These are phyloP conservation scores for Indri indri DNA, from an alignment of 2,113 vertebrate genomes.

Conservation along the genomic window DNA sequence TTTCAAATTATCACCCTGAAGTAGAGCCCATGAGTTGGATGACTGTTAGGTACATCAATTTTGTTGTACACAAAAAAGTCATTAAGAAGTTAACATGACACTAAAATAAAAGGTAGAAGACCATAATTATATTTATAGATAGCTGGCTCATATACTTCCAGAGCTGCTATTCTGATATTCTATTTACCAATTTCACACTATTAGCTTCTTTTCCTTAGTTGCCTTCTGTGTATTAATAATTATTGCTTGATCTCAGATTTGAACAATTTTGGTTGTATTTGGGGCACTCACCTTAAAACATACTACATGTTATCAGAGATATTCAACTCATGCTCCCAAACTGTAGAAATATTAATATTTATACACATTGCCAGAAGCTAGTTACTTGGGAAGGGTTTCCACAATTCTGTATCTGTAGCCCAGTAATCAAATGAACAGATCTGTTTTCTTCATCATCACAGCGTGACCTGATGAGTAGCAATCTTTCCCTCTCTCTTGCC, in stretches of 20 bases:
- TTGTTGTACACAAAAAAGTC: neutral
- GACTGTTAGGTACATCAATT: neutral
- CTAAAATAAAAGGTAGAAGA: neutral
- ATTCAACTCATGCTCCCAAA: neutral
- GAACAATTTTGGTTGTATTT: neutral
- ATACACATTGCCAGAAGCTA: neutral
- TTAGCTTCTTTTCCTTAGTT: neutral
- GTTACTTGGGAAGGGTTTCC: neutral
- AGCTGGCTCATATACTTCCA: neutral
- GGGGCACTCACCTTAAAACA: neutral
- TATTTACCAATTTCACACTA: neutral
- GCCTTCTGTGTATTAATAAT: neutral
- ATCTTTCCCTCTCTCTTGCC: conserved; percentile 35
- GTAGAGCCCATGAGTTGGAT: neutral
- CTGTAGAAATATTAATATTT: neutral
- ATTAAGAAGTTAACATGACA: neutral
- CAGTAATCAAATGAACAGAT: conserved; percentile 52
- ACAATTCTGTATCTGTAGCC: neutral
- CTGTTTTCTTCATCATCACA: conserved; percentile 60
- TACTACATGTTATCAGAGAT: neutral
- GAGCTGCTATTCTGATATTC: neutral
- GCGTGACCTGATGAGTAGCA: conserved; percentile 47
- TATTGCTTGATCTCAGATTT: neutral
- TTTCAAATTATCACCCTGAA: neutral
- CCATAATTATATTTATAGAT: neutral